Percentiles rank a stretch among this genome's conserved stretches.
Evolutionary conservation across 30 jellyfish, hydroid and myxozoan genomes (phyloP).

Genomic region (Cassiopea andromeda): DNA sequence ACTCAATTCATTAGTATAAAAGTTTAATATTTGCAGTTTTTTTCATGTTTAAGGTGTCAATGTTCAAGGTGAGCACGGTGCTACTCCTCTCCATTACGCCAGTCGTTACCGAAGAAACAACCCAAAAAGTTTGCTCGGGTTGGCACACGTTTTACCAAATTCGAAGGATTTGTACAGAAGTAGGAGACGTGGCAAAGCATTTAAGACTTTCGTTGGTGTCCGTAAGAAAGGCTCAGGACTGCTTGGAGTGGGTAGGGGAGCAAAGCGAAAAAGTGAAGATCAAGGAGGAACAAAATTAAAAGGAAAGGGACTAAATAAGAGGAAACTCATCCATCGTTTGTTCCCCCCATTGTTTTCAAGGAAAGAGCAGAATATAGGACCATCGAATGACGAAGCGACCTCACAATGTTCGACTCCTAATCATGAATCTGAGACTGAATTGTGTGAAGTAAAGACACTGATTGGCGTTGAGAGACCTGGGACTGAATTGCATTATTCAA

Average conservation of each 20-base stretch:
- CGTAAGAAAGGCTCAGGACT: conserved; percentile 43
- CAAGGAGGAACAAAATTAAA: conserved; percentile 7
- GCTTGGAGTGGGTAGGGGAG: conserved; percentile 34
- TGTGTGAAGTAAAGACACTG: conserved; percentile 41
- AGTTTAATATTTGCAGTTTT: neutral
- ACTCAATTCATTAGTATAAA: neutral
- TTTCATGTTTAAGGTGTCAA: conserved; percentile 67
- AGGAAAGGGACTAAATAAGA: neutral
- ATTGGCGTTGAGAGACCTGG: conserved; percentile 19
- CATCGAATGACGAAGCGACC: neutral
- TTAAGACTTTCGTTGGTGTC: conserved; percentile 51
- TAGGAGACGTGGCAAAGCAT: conserved; percentile 50
- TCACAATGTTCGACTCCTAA: conserved; percentile 29
- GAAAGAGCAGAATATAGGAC: neutral
- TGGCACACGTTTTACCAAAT: conserved; percentile 12
- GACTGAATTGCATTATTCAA: neutral
- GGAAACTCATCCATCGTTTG: conserved; percentile 37
- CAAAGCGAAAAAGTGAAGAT: conserved; percentile 46
- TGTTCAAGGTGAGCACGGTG: conserved; percentile 93
- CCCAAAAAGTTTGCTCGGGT: conserved; percentile 15
- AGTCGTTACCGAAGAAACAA: conserved; percentile 78
- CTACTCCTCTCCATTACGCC: conserved; percentile 98
- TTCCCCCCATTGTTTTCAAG: conserved; percentile 34
- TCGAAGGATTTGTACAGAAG: conserved; percentile 18
- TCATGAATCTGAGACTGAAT: conserved; percentile 7